Conservation (phyloP, 2,113 vertebrate genomes). For the Actenoides lindsayi region DNA sequence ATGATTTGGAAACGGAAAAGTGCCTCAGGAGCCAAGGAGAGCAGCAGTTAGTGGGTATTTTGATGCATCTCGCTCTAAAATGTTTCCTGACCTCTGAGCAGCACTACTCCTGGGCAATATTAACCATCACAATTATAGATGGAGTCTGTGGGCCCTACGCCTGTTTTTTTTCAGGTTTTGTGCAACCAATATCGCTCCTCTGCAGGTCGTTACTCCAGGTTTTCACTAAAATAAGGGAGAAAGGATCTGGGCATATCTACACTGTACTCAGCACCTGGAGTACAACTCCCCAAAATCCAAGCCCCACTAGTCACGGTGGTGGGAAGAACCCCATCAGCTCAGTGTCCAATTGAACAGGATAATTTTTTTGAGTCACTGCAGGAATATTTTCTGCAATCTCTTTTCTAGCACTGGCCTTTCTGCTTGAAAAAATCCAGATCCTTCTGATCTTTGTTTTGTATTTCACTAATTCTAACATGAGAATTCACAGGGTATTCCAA, state of each 20-base stretch:
- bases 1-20: neutral
- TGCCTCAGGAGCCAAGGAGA: neutral
- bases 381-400: neutral
- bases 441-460: neutral
- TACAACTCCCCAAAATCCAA: neutral
- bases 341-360: rapidly evolving
- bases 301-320: rapidly evolving
- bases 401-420: neutral
- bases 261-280: neutral
- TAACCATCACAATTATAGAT: neutral
- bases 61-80: neutral
- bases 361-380: neutral
- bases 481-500: constrained; percentile 17
- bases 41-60: neutral
- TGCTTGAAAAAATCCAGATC: neutral
- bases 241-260: neutral
- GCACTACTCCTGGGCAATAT: neutral
- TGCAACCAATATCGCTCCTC: neutral
- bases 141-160: neutral
- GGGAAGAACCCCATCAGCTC: neutral
- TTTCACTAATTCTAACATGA: neutral
- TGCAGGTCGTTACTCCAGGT: neutral
- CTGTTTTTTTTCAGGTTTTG: neutral
- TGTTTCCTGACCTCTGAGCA: neutral
- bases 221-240: neutral